Conservation (phyloP, 2,888 invertebrate genomes). For the Agonopterix heracliana region DNA sequence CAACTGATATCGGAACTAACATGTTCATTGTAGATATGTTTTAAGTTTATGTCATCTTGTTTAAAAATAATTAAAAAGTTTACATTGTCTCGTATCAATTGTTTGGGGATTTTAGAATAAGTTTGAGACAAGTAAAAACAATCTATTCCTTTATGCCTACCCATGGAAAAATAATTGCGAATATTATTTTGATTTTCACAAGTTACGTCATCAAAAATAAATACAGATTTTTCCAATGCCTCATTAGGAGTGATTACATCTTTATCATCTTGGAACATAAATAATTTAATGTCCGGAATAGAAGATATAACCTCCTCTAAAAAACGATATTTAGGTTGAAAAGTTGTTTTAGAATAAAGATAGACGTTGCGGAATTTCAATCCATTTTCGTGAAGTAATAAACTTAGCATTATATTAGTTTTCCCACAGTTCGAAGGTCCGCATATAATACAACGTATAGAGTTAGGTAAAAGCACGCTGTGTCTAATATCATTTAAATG, state of each 20-base stretch:
- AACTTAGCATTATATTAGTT: conserved; percentile 15
- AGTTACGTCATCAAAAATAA: conserved; percentile 10
- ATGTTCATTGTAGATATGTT: conserved; percentile 17
- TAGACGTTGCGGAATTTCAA: conserved; percentile 12
- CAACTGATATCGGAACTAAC: conserved; percentile 21
- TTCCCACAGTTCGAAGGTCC: conserved; percentile 18
- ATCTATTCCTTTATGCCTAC: conserved; percentile 7
- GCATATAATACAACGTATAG: conserved; percentile 13
- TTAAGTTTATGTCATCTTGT: background rate
- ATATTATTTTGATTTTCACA: conserved; percentile 13
- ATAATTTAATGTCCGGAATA: conserved; percentile 8
- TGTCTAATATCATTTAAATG: conserved; percentile 7
- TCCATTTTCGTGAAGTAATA: conserved; percentile 16
- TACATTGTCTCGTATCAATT: background rate
- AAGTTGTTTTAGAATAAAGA: too few species aligned
- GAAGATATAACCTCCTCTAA: too few species aligned
- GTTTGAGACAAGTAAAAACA: background rate
- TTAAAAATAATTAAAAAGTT: background rate
- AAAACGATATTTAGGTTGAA: too few species aligned
- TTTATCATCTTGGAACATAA: conserved; percentile 7
- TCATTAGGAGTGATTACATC: background rate
- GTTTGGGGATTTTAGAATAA: background rate
- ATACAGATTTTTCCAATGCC: conserved; percentile 7
- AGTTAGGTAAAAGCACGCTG: conserved; percentile 7
- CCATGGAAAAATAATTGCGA: conserved; percentile 12